A percentile compares a stretch with the other conserved stretches of the same genome.
These are phyloP conservation scores for Brenthis hecate DNA, from an alignment of 2,888 invertebrate species.

Conservation along the genomic window DNA sequence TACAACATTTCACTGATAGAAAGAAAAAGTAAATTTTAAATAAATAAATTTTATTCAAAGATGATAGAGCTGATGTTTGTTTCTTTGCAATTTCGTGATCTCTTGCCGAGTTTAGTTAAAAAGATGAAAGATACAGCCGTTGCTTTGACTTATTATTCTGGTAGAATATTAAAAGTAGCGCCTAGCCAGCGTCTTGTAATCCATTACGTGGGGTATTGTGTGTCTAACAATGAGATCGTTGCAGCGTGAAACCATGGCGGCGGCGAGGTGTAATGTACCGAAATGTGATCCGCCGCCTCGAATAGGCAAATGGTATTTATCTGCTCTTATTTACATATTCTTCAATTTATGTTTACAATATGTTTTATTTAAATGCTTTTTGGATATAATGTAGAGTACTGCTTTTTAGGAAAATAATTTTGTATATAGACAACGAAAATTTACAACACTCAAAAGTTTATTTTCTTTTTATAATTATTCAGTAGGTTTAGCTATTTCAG, in stretches of 20 bases:
- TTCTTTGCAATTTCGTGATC: slow-evolving; percentile 5
- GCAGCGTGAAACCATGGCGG: slow-evolving; percentile 29
- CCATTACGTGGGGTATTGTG: slow-evolving; percentile 32
- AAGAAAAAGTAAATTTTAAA: slow-evolving; percentile 1
- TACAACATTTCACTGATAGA: not conserved
- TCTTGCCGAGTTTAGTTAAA: not conserved
- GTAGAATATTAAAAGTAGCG: slow-evolving; percentile 33
- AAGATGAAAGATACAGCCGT: slow-evolving; percentile 12
- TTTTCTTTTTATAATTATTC: too few species aligned
- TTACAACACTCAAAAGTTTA: too few species aligned
- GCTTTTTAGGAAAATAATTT: too few species aligned
- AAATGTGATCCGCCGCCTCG: slow-evolving; percentile 22
- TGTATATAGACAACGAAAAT: too few species aligned
- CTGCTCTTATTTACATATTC: slow-evolving; percentile 9
- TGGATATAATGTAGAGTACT: not conserved
- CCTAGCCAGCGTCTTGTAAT: slow-evolving; percentile 31
- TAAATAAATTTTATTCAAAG: not conserved
- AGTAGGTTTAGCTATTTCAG: too few species aligned
- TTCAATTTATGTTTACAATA: not conserved
- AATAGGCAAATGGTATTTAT: slow-evolving; percentile 24
- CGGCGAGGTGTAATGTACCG: slow-evolving; percentile 32
- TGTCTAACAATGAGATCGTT: slow-evolving; percentile 28
- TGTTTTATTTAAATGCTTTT: not conserved
- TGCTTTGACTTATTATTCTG: slow-evolving; percentile 28
- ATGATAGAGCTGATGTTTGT: not conserved